Conservation (phyloP, 2,888 invertebrate species). For the Agrilus biguttatus region DNA sequence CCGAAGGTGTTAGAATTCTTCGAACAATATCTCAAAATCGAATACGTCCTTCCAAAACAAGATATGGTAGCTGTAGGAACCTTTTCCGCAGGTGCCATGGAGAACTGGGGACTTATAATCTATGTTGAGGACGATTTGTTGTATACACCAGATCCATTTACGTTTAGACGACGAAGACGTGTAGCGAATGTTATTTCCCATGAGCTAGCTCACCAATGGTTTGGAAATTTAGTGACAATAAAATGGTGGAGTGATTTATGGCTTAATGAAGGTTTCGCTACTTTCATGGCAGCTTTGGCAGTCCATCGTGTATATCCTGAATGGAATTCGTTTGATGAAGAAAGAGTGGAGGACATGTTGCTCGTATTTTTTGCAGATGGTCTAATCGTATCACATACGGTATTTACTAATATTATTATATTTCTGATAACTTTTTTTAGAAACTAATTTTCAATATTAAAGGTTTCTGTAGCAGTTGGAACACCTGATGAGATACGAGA, state of each 20-base stretch:
- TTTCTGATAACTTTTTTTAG: too few relatives aligned
- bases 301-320: constrained; percentile 47
- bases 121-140: constrained; percentile 62
- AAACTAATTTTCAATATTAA: constrained; percentile 6
- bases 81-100: constrained; percentile 66
- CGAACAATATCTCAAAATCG: constrained; percentile 55
- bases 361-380: constrained; percentile 55
- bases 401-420: too few relatives aligned
- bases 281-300: constrained; percentile 45
- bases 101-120: constrained; percentile 70
- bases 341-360: constrained; percentile 41
- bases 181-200: constrained; percentile 43
- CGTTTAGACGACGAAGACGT: constrained; percentile 44
- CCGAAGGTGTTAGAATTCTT: constrained; percentile 60
- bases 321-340: constrained; percentile 46
- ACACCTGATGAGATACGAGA: constrained; percentile 66
- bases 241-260: constrained; percentile 72
- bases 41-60: constrained; percentile 59
- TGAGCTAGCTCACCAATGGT: constrained; percentile 53
- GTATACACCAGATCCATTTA: constrained; percentile 39
- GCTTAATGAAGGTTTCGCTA: constrained; percentile 68
- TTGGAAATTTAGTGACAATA: constrained; percentile 72
- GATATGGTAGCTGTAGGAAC: constrained; percentile 73
- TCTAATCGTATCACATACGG: constrained; percentile 64
- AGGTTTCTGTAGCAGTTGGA: constrained; percentile 55